Conservation (phyloP, 2,888 invertebrate species). For the Cyclophora punctaria region DNA sequence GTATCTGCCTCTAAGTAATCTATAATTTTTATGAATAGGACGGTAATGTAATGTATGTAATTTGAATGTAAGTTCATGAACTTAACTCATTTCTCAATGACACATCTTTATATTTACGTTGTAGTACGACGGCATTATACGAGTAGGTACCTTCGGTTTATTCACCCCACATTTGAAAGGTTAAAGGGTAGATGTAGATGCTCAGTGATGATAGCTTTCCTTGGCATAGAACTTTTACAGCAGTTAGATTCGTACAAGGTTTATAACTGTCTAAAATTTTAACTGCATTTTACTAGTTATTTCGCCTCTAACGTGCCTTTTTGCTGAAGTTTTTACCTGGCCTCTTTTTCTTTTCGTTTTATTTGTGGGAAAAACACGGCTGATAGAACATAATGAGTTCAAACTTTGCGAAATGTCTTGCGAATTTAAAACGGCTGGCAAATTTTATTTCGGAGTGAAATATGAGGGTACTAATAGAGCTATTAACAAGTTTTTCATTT, state of each 20-base stretch:
- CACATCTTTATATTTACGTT: too few species aligned
- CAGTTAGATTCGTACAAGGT: too few species aligned
- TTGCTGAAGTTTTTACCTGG: conserved; percentile 21
- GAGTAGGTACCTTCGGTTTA: neutral
- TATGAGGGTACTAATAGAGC: conserved; percentile 22
- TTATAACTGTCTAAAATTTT: conserved; percentile 32
- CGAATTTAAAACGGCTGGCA: conserved; percentile 47
- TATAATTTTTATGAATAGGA: too few species aligned
- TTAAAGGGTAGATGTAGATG: too few species aligned
- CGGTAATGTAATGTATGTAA: too few species aligned
- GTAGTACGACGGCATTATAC: too few species aligned
- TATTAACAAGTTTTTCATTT: too few species aligned
- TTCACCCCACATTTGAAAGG: neutral
- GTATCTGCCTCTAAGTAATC: too few species aligned
- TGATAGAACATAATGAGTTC: conserved; percentile 21
- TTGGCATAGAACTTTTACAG: too few species aligned
- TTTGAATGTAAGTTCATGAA: too few species aligned
- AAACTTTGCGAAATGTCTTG: conserved; percentile 45
- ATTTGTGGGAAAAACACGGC: conserved; percentile 25
- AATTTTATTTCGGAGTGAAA: conserved; percentile 55
- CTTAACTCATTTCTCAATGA: too few species aligned
- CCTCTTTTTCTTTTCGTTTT: conserved; percentile 29
- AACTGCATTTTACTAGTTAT: conserved; percentile 43
- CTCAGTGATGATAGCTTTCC: too few species aligned
- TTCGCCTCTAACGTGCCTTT: conserved; percentile 35